A percentile compares a stretch with the other conserved stretches of the same genome.
Evolutionary conservation across 2,113 vertebrate genomes (phyloP).

Genomic region (Lepus europaeus): DNA sequence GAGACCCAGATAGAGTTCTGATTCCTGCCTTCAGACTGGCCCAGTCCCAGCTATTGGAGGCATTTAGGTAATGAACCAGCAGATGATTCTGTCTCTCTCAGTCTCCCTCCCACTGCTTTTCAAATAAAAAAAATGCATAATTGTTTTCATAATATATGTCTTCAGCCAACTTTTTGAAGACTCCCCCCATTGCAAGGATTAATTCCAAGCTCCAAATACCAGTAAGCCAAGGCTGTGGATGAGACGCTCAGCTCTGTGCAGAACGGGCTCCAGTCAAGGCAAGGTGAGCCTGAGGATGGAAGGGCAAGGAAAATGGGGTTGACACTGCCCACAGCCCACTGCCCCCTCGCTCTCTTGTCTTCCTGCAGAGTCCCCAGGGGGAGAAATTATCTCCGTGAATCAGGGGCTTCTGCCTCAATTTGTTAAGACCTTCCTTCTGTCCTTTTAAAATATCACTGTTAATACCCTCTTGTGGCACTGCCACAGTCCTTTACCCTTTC

Average conservation of each 20-base stretch:
- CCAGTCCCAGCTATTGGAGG: too few species aligned
- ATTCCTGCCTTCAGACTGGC: too few species aligned
- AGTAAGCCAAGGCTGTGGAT: not conserved
- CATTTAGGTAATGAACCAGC: too few species aligned
- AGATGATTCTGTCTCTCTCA: too few species aligned
- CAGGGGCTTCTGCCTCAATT: slow-evolving; percentile 65
- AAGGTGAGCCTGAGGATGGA: not conserved
- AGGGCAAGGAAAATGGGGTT: fast-evolving
- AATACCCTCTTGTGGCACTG: slow-evolving; percentile 66
- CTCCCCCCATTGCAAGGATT: too few species aligned
- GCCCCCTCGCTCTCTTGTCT: not conserved
- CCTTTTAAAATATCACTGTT: slow-evolving; percentile 81
- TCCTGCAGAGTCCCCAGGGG: not conserved
- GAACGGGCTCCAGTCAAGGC: not conserved
- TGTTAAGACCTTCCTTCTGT: slow-evolving; percentile 74
- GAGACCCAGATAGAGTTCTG: too few species aligned
- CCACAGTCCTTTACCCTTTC: slow-evolving; percentile 80
- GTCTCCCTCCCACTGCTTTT: too few species aligned
- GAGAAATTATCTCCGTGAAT: slow-evolving; percentile 40
- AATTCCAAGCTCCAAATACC: not conserved
- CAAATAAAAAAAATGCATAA: too few species aligned
- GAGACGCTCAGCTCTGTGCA: not conserved
- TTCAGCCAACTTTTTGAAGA: too few species aligned
- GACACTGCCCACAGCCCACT: fast-evolving
- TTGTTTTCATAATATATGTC: not conserved